A percentile compares a stretch with the other conserved stretches of the same genome.
phyloP scores from a whole-genome alignment of 2,113 vertebrate genomes.

The Ramphastos sulfuratus region DNA sequence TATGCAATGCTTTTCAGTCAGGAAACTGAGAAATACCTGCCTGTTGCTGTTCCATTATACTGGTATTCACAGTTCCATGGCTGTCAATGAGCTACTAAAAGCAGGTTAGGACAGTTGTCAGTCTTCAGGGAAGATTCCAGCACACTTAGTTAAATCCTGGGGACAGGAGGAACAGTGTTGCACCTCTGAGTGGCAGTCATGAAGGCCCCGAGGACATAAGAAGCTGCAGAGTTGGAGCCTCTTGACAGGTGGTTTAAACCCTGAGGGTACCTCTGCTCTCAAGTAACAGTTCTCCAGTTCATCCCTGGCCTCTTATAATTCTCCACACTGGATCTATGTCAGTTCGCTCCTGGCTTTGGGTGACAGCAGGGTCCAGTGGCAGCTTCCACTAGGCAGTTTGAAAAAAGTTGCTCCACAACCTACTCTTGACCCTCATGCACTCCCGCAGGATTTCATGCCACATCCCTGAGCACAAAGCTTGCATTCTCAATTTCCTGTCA shows the following conservation, averaged over 20 bases:
- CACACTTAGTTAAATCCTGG: background rate
- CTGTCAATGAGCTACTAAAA: background rate
- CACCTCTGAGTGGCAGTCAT: background rate
- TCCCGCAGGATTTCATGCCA: background rate
- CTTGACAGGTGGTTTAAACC: background rate
- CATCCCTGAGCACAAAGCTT: background rate
- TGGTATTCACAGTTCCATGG: background rate
- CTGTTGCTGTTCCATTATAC: background rate
- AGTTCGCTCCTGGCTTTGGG: background rate
- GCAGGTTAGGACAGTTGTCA: background rate
- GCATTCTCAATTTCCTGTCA: background rate
- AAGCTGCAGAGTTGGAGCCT: background rate
- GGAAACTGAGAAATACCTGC: background rate
- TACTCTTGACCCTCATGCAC: accelerated
- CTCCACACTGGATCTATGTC: background rate
- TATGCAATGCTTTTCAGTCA: accelerated
- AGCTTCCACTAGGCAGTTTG: accelerated
- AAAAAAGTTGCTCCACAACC: background rate
- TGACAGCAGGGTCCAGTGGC: background rate
- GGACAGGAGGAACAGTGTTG: accelerated
- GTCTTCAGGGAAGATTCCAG: background rate
- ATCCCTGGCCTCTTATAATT: background rate
- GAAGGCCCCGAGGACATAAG: background rate
- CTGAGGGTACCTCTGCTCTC: background rate
- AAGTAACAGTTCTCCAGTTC: background rate